Conservation (phyloP, 2,113 vertebrate genomes). For the Oncorhynchus clarkii region DNA sequence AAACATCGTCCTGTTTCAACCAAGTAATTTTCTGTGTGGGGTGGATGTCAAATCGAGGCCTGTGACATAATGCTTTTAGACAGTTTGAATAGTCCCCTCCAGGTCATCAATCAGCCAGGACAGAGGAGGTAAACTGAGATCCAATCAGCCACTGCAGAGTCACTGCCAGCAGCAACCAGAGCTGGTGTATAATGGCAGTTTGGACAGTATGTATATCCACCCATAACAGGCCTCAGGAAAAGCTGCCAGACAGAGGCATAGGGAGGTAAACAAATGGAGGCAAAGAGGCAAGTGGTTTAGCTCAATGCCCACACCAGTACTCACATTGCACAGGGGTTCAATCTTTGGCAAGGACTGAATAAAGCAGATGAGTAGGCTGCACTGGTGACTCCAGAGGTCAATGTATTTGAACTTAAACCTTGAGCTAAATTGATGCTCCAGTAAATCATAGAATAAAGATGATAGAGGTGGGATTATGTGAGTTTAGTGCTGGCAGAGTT, state of each 20-base stretch:
- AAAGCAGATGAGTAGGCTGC: neutral
- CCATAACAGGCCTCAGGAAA: constrained; percentile 42
- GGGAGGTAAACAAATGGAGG: constrained; percentile 36
- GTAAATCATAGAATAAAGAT: too few species aligned
- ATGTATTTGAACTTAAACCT: too few species aligned
- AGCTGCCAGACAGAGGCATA: constrained; percentile 18
- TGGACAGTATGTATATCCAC: constrained; percentile 43
- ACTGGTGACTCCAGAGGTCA: too few species aligned
- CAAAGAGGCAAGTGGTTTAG: constrained; percentile 9
- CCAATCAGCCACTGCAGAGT: constrained; percentile 35
- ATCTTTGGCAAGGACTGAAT: constrained; percentile 20
- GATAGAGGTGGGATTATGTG: too few species aligned
- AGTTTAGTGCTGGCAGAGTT: too few species aligned
- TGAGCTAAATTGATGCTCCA: too few species aligned
- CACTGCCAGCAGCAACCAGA: constrained; percentile 44
- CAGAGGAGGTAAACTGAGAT: constrained; percentile 11
- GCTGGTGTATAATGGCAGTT: constrained; percentile 42
- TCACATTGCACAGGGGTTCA: neutral
- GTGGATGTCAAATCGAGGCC: too few species aligned
- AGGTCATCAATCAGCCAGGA: constrained; percentile 28
- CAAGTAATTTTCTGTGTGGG: too few species aligned
- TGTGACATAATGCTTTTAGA: neutral
- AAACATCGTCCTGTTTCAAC: too few species aligned
- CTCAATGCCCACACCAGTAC: constrained; percentile 3
- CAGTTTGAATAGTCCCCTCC: neutral